Base-by-base conservation (phyloP, 1,140 invertebrate species). In the Sycophaga agraensis region DNA sequence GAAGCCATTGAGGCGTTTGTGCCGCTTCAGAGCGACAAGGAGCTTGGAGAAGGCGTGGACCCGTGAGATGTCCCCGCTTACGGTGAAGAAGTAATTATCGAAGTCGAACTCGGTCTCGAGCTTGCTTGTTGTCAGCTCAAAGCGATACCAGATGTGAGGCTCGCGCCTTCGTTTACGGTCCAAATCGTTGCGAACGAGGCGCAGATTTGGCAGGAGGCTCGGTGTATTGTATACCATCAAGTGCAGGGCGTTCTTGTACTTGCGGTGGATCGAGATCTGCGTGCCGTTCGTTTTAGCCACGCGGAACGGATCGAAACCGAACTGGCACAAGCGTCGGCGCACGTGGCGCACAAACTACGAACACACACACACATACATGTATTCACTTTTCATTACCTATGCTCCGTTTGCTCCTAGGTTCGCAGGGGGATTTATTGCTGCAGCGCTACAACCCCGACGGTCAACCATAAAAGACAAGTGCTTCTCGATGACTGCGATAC, bases 91-190 rank as follows among this genome's bases (percentile, higher is more conserved):
- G 61, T 68, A 67, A 60, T 70, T 70, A 12, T 49, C 48, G 28
- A 14, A 51, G 19, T 51, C 26, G 42, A 68, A 68, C 67, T 67
- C 68, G 42, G 59, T 64, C 35, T 68, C 63, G 31, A 49, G 46
- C 6, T 14, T 5, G 24, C 24, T 16, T 8, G 28, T 28, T 16
- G 46, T 7, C 26, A 49, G n/a, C 3, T 49, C 24, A 28, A 49
- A 49, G 24, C 34, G 46, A 24, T 28, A 49, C 46, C 46, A 49
- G 16, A 49, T 49, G 7, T 49, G 24, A 8, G 66, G 65, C n/a
- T 70, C 66, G 4, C 66, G 64, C 48, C 63, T 70, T 42, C 68
- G 45, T 39, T 61, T 68, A 1, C 66, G 58, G 59, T 70, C 68
- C 21, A 70, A 59, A 63, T 68, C 65, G 46, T 65, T 70, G 6